These are phyloP conservation scores for Hippocampus comes DNA, from an alignment of 2,113 vertebrate species.

Conservation along the genomic window DNA sequence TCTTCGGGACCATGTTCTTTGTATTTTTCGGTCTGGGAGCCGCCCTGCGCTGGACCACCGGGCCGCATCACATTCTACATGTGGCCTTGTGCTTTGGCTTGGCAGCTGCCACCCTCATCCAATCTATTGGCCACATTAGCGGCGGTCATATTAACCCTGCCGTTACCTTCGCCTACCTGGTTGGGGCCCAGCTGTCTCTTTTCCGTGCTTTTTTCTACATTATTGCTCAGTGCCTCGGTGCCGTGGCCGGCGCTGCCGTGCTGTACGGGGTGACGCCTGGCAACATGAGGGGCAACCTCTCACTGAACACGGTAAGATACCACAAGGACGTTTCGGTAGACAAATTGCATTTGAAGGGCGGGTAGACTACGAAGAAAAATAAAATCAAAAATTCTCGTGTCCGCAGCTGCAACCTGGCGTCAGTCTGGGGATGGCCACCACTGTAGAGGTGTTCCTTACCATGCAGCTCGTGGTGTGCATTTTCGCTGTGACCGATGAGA, in stretches of 20 bases:
- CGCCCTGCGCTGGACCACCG: constrained; percentile 83
- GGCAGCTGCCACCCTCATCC: constrained; percentile 86
- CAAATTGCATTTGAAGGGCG: neutral
- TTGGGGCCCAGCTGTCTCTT: constrained; percentile 88
- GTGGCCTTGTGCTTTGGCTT: constrained; percentile 88
- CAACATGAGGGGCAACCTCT: constrained; percentile 85
- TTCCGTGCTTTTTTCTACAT: constrained; percentile 86
- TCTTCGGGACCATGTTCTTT: constrained; percentile 91
- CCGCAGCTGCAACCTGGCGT: constrained; percentile 83
- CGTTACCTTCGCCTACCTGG: constrained; percentile 86
- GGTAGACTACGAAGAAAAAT: neutral
- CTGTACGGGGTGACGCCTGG: constrained; percentile 86
- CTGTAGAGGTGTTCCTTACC: constrained; percentile 89
- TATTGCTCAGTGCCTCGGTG: constrained; percentile 85
- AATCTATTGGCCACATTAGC: constrained; percentile 87
- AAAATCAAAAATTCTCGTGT: constrained; percentile 1
- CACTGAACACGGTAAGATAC: constrained; percentile 82
- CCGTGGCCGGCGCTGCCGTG: constrained; percentile 83
- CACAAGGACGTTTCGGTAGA: neutral
- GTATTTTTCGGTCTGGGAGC: constrained; percentile 89
- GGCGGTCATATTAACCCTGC: constrained; percentile 92
- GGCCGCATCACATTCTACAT: constrained; percentile 80
- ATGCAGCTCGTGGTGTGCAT: constrained; percentile 87
- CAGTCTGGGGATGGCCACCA: constrained; percentile 84
- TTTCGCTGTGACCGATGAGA: constrained; percentile 86